Base-by-base conservation (phyloP, 1,140 invertebrate genomes). In the Drosophila azteca region DNA sequence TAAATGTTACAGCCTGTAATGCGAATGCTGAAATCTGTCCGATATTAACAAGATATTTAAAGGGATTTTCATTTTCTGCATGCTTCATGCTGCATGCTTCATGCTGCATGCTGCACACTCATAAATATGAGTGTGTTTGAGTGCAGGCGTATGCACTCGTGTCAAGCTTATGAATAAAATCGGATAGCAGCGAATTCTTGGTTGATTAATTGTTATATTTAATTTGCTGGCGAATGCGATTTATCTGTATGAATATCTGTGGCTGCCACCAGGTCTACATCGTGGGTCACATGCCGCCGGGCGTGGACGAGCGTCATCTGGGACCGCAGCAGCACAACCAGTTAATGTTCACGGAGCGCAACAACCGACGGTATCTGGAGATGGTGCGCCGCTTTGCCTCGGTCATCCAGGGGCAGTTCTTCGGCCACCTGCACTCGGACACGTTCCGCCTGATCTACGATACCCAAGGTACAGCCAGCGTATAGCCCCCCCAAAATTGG, bases 371-470 rank as follows among this genome's bases (percentile, higher is more conserved):
- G 49, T 98, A 97, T 90, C 84, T 97, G 24, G 92, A 95, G 50
- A 92, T 96, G 64, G 94, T 98, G 1, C 93, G 95, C 9, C 94
- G 94, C 65, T 96, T 96, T 88, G 94, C 95, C 9, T 92, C 94
- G 58, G 96, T 97, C 58, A 98, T 98, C 64, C 94, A 95, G 8
- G 97, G 96, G 29, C 97, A 98, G 92, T 97, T 98, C 92, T 98
- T 97, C 82, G 97, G 97, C 2, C 97, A 98, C 90, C 94, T 96
- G 63, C 97, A 98, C 92, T 96, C 96, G 11, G 97, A 98, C 91
- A 96, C 96, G 0, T 98, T 98, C 90, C 93, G 96, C 6, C 93
- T 98, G 35, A 95, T 97, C 80, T 97, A 97, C 92, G 95, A 94
- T 90, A 95, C 95, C 69, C 93, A 93, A 87, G 94, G 94, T 96